Evolutionary conservation across 2,888 invertebrate species (phyloP).

Genomic region (Terebella lapidaria): DNA sequence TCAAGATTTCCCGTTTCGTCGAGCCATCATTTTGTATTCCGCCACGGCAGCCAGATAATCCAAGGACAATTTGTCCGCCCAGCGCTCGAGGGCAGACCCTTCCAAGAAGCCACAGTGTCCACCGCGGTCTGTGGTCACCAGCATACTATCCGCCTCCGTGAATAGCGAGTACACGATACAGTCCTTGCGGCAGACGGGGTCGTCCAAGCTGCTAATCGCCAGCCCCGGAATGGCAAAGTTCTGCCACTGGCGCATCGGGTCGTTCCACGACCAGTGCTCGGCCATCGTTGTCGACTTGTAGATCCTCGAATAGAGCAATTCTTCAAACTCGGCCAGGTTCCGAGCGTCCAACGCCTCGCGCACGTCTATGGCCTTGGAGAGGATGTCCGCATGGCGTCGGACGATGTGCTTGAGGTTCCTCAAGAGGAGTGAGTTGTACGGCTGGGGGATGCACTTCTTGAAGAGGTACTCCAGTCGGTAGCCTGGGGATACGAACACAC

Average conservation of each 20-base stretch:
- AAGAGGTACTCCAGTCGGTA: conserved; percentile 29
- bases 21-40: too few species aligned
- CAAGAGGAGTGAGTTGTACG: conserved; percentile 33
- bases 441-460: conserved; percentile 22
- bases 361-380: conserved; percentile 32
- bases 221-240: conserved; percentile 45
- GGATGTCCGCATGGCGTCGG: conserved; percentile 29
- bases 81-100: conserved; percentile 11
- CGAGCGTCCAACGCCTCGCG: conserved; percentile 29
- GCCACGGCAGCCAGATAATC: too few species aligned
- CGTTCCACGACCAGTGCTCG: conserved; percentile 41
- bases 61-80: conserved; percentile 16
- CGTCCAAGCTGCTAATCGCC: conserved; percentile 43
- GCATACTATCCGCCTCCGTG: conserved; percentile 40
- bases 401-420: conserved; percentile 32
- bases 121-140: conserved; percentile 39
- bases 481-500: conserved; percentile 39
- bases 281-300: conserved; percentile 30
- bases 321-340: conserved; percentile 35
- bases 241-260: conserved; percentile 46
- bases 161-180: conserved; percentile 42
- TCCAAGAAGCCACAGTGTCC: conserved; percentile 49
- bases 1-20: too few species aligned
- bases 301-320: conserved; percentile 34
- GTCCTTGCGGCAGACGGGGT: conserved; percentile 33